Evolutionary conservation across 2,113 vertebrate species (phyloP), one percentile per base, ranked within the genome.

Genomic region (Rallus limicola): DNA sequence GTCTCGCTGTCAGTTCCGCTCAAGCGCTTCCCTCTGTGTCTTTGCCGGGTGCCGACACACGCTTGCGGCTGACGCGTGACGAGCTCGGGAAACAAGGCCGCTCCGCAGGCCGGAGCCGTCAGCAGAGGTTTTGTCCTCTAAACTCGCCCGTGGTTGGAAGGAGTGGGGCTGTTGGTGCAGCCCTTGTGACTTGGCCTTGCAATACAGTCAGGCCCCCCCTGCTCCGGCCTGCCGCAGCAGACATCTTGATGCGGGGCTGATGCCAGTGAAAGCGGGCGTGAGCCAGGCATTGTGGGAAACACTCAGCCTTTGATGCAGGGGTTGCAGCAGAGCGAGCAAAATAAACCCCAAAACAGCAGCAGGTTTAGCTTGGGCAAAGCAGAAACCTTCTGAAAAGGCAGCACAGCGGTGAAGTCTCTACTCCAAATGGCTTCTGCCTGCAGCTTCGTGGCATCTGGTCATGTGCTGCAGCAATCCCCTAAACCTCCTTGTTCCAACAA

Each of bases 391-490:
- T 76, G 77, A 68, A 92, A 90, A 86, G 52, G 40, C 80, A 59
- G 19, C 1, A 2, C 0, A 5, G 16, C 31, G 63, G 78, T 50
- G 42, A 91, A 62, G 36, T 14, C 62, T 75, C 52, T 53, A 55
- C 5, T 91, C 90, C 92, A 65, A 93, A 71, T 40, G 44, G 83
- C 74, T 95, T 94, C 86, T 92, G 90, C 86, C 88, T 91, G 88
- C 60, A 71, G 90, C 77, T 93, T 77, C 3, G 0, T 78, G 70
- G 87, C 79, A 93, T 86, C 83, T 87, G 96, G 80, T 95, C 93
- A 93, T 82, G 86, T 72, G 95, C 67, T 95, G 78, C 86, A 55
- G 58, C 93, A 95, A 88, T 86, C 79, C 85, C 70, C 81, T 78
- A 60, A 93, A 93, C 52, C 82, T 70, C 38, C 90, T 92, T 59